A percentile compares a stretch with the other conserved stretches of the same genome.
phyloP scores from a whole-genome alignment of 1,140 invertebrate species.

The Drosophila melanogaster region DNA sequence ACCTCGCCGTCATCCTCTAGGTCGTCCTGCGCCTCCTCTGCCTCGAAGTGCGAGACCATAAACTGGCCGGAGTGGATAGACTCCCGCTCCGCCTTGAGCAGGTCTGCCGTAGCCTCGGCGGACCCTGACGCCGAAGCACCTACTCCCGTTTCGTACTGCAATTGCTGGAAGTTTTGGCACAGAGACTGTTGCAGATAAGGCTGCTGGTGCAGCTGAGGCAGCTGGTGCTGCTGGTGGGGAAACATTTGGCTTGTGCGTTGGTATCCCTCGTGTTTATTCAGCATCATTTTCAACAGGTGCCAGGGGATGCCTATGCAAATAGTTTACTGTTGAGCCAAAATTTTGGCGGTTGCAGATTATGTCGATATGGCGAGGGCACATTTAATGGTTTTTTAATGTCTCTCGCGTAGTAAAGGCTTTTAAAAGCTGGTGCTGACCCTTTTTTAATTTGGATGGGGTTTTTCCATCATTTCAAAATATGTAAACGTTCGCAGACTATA shows the following conservation, averaged over 20 bases:
- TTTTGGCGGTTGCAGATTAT: background rate
- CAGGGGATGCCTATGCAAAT: conserved; percentile 25
- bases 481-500: conserved; percentile 4
- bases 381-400: conserved; percentile 50
- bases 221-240: conserved; percentile 58
- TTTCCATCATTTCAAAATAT: conserved; percentile 38
- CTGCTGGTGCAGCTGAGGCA: conserved; percentile 35
- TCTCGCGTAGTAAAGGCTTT: conserved; percentile 24
- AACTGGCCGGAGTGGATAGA: conserved; percentile 98
- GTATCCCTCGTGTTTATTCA: conserved; percentile 75
- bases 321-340: conserved; percentile 6
- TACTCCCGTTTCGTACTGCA: conserved; percentile 41
- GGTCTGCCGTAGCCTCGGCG: conserved; percentile 46
- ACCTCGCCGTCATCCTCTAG: conserved; percentile 87
- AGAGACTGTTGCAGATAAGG: conserved; percentile 12
- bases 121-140: conserved; percentile 11
- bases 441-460: conserved; percentile 20
- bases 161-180: conserved; percentile 37
- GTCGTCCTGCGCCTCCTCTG: conserved; percentile 95
- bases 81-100: conserved; percentile 86
- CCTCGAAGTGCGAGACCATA: conserved; percentile 98
- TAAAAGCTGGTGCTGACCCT: conserved; percentile 29
- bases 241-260: conserved; percentile 76
- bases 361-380: conserved; percentile 23
- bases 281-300: conserved; percentile 65